Base-by-base conservation (phyloP, 2,113 vertebrate species). In the Cebidichthys violaceus region DNA sequence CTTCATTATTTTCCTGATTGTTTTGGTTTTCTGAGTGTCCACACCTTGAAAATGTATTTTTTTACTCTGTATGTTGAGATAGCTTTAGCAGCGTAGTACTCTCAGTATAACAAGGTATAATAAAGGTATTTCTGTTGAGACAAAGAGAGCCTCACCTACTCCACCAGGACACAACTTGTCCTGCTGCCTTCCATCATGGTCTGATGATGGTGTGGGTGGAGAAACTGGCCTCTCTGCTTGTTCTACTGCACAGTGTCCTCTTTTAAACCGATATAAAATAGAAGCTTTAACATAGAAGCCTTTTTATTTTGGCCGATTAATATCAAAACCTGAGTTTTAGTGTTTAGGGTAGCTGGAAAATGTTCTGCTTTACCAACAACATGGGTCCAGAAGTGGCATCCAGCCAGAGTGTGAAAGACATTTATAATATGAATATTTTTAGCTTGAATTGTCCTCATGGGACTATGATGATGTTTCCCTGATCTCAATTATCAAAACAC, bases 401-500 rank as follows among this genome's bases (percentile, higher is more conserved):
- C n/a, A 61, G 33, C 11, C 33, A 71, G 33, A 29, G 52, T 6
- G 29, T 50, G n/a, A 15, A 27, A 57, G 45, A 77, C 7, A 31
- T 29, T 9, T 57, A 55, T 31, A 24, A 33, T 29, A 29, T 29
- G 6, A 45, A 10, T 67, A 29, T 27, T 6, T n/a, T 13, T 37
- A n/a, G 61, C 20, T 64, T 64, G 35, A 39, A 39, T 37, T 39
- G 22, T 27, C 39, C n/a, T 43, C 35, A 54, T 29, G 18, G 22
- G 37, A 20, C 35, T 6, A 50, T 29, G 41, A 31, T 10, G 8
- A 27, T 5, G 3, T 43, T 27, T 75, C 31, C 31, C 14, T 55
- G 33, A 52, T 20, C 6, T 57, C 24, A 55, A 70, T 61, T 57
- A 55, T 45, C 55, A 62, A 60, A 84, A 43, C 41, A 31, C 65